These are phyloP conservation scores for Sclerurus mexicanus DNA, from an alignment of 2,113 vertebrate species.

Conservation along the genomic window DNA sequence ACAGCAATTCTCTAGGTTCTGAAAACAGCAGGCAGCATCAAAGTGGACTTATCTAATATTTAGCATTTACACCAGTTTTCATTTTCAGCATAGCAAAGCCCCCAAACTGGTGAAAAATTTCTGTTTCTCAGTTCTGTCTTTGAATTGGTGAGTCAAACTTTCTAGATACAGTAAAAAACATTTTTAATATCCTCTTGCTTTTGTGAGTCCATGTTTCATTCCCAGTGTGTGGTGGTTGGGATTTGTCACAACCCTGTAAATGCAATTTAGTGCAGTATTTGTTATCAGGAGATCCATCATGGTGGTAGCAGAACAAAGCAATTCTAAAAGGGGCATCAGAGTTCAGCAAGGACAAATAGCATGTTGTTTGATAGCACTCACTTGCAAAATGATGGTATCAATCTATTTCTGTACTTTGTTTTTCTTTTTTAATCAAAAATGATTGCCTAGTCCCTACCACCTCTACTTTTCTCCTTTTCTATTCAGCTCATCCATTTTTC, in stretches of 20 bases:
- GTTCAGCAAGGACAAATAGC: not conserved
- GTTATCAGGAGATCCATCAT: not conserved
- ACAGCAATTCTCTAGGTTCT: not conserved
- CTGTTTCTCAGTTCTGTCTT: not conserved
- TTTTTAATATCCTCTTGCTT: not conserved
- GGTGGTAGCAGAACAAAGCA: not conserved
- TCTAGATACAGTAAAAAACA: not conserved
- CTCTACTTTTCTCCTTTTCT: not conserved
- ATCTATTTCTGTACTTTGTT: not conserved
- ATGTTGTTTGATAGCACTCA: not conserved
- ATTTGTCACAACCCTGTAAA: not conserved
- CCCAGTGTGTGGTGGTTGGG: not conserved
- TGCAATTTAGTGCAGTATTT: not conserved
- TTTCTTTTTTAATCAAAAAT: not conserved
- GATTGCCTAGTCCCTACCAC: accelerated
- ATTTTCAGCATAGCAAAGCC: not conserved
- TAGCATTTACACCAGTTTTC: not conserved
- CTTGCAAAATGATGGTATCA: not conserved
- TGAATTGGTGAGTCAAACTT: not conserved
- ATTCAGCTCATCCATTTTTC: not conserved
- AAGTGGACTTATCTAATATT: not conserved
- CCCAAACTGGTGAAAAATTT: not conserved
- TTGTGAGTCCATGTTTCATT: not conserved
- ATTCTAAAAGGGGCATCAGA: not conserved
- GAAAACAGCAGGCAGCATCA: not conserved